These are phyloP conservation scores for Eutolmus rufibarbis DNA, from an alignment of 2,888 invertebrate species.

Conservation along the genomic window DNA sequence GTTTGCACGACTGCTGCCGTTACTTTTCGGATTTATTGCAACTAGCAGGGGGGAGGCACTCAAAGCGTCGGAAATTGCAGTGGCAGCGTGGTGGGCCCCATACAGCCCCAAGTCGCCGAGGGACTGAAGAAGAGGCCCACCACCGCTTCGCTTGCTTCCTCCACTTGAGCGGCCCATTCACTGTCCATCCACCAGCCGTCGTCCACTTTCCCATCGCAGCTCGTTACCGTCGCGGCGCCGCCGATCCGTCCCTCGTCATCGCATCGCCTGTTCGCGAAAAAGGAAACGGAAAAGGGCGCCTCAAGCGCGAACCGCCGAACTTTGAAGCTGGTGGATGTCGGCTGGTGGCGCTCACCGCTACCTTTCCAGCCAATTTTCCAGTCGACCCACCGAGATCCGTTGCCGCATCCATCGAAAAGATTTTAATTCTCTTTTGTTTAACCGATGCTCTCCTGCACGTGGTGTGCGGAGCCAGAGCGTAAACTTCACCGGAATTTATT, in stretches of 20 bases:
- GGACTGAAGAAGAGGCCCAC: not conserved
- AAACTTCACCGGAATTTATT: not conserved
- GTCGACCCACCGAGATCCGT: not conserved
- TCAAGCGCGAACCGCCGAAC: not conserved
- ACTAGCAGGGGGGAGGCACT: not conserved
- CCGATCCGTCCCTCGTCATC: not conserved
- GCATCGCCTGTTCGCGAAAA: not conserved
- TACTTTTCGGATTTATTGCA: conserved; percentile 2
- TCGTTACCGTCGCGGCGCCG: not conserved
- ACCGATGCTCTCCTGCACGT: not conserved
- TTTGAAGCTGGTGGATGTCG: not conserved
- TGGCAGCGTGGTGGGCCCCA: not conserved
- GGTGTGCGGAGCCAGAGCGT: not conserved
- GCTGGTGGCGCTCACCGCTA: not conserved
- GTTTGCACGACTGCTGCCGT: not conserved
- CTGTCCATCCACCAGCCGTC: not conserved
- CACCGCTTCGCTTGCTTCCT: not conserved
- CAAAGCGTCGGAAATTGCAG: not conserved
- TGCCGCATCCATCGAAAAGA: not conserved
- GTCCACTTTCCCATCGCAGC: not conserved
- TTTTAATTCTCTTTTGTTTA: not conserved
- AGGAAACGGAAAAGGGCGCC: conserved; percentile 18
- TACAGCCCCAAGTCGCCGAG: not conserved
- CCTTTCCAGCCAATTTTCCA: not conserved
- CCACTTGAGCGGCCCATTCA: conserved; percentile 1